Percentiles rank a stretch among this genome's conserved stretches.
These are phyloP conservation scores for Sterna hirundo DNA, from an alignment of 2,113 vertebrate genomes.

Conservation along the genomic window DNA sequence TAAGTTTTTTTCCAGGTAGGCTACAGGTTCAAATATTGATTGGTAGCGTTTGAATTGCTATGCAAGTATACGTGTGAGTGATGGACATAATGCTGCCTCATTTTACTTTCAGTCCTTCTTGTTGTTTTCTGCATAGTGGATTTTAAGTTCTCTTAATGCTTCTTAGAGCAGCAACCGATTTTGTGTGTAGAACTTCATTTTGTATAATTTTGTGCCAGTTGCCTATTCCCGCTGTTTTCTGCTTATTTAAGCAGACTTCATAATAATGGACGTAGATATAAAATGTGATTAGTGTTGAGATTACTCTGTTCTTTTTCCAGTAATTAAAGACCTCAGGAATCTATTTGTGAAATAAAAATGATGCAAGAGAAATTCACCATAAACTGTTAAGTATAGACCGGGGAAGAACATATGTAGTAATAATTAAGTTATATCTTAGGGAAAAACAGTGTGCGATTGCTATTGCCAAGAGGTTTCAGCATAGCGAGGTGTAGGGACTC, in stretches of 20 bases:
- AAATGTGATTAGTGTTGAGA: not conserved
- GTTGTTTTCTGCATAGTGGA: not conserved
- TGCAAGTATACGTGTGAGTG: accelerated
- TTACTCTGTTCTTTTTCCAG: not conserved
- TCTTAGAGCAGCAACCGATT: not conserved
- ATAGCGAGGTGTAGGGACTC: not conserved
- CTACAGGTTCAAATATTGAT: not conserved
- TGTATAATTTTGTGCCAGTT: not conserved
- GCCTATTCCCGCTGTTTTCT: not conserved
- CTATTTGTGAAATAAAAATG: not conserved
- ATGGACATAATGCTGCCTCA: not conserved
- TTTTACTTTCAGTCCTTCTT: not conserved
- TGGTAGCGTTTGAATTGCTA: not conserved
- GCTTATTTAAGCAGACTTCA: not conserved
- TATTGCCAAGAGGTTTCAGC: not conserved
- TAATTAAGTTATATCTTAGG: not conserved
- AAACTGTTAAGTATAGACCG: not conserved
- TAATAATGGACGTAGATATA: not conserved
- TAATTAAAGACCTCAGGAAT: not conserved
- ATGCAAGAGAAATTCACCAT: not conserved
- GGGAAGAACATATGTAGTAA: not conserved
- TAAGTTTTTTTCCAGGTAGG: not conserved
- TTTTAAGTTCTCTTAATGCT: not conserved
- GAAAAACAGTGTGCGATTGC: not conserved
- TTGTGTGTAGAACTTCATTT: not conserved